These are phyloP conservation scores for Acholoe squamosa DNA, from an alignment of 2,888 invertebrate species.

Conservation along the genomic window DNA sequence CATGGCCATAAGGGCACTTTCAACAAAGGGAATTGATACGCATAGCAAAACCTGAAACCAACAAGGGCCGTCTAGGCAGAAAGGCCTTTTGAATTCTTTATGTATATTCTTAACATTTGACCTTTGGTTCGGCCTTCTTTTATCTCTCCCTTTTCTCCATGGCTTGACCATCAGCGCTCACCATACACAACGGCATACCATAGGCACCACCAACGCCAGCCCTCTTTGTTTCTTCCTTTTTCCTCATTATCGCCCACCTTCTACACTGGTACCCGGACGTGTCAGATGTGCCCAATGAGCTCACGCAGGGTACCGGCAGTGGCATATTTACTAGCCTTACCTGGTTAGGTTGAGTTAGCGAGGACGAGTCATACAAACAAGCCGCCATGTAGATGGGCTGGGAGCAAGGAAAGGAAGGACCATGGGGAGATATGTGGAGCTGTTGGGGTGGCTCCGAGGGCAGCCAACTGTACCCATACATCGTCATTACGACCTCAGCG, in stretches of 20 bases:
- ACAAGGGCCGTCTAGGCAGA: no score
- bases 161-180: no score
- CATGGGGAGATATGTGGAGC: neutral
- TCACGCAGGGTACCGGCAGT: neutral
- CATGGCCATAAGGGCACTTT: no score
- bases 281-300: neutral
- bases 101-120: no score
- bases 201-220: neutral
- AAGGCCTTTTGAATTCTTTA: no score
- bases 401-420: neutral
- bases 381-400: neutral
- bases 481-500: conserved; percentile 18
- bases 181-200: no score
- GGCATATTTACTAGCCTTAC: neutral
- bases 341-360: conserved; percentile 29
- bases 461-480: conserved; percentile 7
- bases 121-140: no score
- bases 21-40: no score
- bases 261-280: neutral
- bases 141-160: no score
- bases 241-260: neutral
- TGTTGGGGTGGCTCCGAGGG: neutral
- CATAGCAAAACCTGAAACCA: no score
- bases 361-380: neutral
- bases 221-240: neutral